A percentile compares a stretch with the other conserved stretches of the same genome.
Conservation (phyloP, 2,113 vertebrate species). For the Marcusenius ussheri region DNA sequence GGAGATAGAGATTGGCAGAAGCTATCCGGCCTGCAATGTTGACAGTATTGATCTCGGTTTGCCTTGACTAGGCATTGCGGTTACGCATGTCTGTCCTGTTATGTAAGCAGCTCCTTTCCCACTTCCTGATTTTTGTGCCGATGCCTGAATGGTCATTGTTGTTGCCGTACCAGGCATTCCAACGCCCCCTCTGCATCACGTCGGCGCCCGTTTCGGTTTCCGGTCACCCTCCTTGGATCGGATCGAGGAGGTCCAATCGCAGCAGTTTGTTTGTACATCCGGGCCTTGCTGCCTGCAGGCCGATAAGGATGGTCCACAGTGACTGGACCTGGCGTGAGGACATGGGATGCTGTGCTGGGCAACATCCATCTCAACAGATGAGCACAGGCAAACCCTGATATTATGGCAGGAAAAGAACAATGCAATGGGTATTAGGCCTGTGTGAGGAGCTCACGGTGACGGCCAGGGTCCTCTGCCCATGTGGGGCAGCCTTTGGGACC, state of each 20-base stretch:
- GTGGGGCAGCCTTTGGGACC: neutral
- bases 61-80: neutral
- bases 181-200: neutral
- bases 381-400: neutral
- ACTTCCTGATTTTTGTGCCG: neutral
- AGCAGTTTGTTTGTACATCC: neutral
- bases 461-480: neutral
- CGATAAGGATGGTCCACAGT: neutral
- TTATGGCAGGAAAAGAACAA: neutral
- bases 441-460: neutral
- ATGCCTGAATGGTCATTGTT: neutral
- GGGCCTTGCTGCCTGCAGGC: neutral
- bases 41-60: neutral
- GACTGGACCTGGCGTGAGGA: neutral
- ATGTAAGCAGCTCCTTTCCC: neutral
- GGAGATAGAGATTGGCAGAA: neutral
- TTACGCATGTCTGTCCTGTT: neutral
- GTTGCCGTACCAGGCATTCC: neutral
- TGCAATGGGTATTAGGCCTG: neutral
- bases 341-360: neutral
- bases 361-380: neutral
- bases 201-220: neutral
- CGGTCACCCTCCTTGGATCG: neutral
- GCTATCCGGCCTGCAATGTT: neutral
- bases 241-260: neutral